A percentile compares a stretch with the other conserved stretches of the same genome.
These are phyloP conservation scores for Tenodera sinensis DNA, from an alignment of 2,888 invertebrate species.

Conservation along the genomic window DNA sequence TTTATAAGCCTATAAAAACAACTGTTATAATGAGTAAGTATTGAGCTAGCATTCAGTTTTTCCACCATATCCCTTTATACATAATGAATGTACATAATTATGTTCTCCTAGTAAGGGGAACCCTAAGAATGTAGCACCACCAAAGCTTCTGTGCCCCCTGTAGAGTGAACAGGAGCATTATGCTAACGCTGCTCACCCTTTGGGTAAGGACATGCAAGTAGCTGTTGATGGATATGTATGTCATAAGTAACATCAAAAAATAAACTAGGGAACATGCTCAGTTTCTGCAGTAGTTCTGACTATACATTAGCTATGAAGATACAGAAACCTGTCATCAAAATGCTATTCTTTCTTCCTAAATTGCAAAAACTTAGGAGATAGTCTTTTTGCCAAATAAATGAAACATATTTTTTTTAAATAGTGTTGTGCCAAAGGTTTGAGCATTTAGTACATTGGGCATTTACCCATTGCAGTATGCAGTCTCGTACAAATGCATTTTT, in stretches of 20 bases:
- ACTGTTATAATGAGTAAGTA: constrained; percentile 1
- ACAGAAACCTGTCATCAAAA: too few relatives aligned
- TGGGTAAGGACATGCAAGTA: neutral
- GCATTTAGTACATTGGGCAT: too few relatives aligned
- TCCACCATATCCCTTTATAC: neutral
- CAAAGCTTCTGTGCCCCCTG: neutral
- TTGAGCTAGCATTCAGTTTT: neutral
- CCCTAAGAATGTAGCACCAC: neutral
- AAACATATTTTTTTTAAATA: too few relatives aligned
- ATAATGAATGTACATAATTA: neutral
- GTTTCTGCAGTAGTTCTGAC: too few relatives aligned
- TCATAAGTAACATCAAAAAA: neutral
- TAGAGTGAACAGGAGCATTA: neutral
- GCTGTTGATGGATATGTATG: neutral
- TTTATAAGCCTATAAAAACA: constrained; percentile 25
- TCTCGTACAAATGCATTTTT: too few relatives aligned
- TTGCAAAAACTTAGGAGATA: too few relatives aligned
- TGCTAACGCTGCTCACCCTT: neutral
- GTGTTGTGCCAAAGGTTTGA: too few relatives aligned
- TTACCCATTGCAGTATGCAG: too few relatives aligned
- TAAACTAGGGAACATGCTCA: neutral
- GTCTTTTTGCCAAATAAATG: too few relatives aligned
- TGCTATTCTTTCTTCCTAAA: too few relatives aligned
- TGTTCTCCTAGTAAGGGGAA: neutral
- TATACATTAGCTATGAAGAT: too few relatives aligned